Conservation (phyloP, 2,113 vertebrate genomes). For the Scophthalmus maximus region DNA sequence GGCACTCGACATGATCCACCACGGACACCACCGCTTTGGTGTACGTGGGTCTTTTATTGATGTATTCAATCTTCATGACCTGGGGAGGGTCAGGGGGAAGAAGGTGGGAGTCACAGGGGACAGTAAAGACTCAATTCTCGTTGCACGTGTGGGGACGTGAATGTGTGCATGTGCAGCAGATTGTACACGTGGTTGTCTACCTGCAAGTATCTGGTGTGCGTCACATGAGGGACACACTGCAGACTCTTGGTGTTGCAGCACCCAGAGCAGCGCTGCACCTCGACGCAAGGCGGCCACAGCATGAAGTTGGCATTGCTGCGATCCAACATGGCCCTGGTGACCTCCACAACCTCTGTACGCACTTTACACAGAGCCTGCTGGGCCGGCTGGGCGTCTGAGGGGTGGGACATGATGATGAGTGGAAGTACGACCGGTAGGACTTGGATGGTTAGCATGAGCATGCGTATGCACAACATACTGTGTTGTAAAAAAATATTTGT, state of each 20-base stretch:
- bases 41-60: slow-evolving; percentile 87
- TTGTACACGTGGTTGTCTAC: slow-evolving; percentile 47
- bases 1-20: slow-evolving; percentile 94
- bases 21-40: slow-evolving; percentile 91
- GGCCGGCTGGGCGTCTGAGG: slow-evolving; percentile 86
- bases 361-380: slow-evolving; percentile 94
- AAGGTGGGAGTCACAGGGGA: too few species aligned
- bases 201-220: slow-evolving; percentile 87
- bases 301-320: slow-evolving; percentile 94
- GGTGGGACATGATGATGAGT: not conserved
- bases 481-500: too few species aligned
- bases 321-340: slow-evolving; percentile 93
- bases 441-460: too few species aligned
- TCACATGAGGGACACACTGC: slow-evolving; percentile 88
- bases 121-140: too few species aligned
- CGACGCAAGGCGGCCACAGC: slow-evolving; percentile 95
- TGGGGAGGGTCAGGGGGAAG: slow-evolving; percentile 54
- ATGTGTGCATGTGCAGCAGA: too few species aligned
- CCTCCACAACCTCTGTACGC: slow-evolving; percentile 91
- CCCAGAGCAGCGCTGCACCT: slow-evolving; percentile 97
- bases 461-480: too few species aligned
- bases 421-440: too few species aligned
- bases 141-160: too few species aligned
- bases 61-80: slow-evolving; percentile 94
- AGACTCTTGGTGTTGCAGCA: slow-evolving; percentile 93